Evolutionary conservation across 2,797 vertebrate genomes (phyloP).

Genomic region (Manis javanica): DNA sequence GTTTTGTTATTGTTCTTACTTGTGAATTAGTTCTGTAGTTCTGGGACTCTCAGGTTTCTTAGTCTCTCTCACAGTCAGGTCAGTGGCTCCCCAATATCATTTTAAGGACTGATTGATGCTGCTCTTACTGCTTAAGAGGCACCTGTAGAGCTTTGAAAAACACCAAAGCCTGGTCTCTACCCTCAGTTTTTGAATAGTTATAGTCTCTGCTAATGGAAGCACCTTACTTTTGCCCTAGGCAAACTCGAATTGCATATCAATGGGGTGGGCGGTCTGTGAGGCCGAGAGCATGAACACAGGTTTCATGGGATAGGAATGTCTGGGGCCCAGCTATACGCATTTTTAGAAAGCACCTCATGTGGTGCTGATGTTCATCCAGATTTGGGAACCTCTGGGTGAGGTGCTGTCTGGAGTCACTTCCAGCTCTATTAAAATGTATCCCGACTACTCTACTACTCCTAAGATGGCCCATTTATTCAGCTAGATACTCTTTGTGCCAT

Average conservation of each 20-base stretch:
- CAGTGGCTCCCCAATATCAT: not conserved
- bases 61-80: not conserved
- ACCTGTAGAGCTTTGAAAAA: not conserved
- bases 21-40: not conserved
- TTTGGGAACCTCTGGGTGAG: not conserved
- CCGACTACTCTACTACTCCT: no score
- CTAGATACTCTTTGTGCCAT: not conserved
- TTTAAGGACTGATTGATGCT: not conserved
- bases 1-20: not conserved
- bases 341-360: not conserved
- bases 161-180: not conserved
- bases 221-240: not conserved
- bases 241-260: not conserved
- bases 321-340: not conserved
- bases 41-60: not conserved
- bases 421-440: not conserved
- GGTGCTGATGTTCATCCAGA: not conserved
- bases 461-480: not conserved
- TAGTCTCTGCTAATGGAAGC: not conserved
- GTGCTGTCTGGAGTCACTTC: not conserved
- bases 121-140: not conserved
- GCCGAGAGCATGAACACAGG: not conserved
- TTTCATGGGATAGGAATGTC: accelerated
- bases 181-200: not conserved
- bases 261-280: not conserved